Evolutionary conservation across 1,140 invertebrate species (phyloP), one percentile per base, ranked within the genome.

Genomic region (Paralvinella palmiformis): DNA sequence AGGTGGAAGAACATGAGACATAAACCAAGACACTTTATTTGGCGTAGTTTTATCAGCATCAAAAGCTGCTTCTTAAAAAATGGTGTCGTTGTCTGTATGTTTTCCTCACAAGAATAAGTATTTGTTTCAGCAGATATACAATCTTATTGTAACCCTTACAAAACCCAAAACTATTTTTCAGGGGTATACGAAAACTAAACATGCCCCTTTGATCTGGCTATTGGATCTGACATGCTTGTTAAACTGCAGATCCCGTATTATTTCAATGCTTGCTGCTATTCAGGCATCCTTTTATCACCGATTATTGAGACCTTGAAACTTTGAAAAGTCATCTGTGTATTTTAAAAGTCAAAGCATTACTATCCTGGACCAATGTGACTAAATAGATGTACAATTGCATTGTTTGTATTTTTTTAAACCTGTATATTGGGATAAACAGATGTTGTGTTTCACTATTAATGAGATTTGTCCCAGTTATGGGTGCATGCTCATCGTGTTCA

Each of bases 11-110:
- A n/a, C n/a, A n/a, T n/a, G n/a, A n/a, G n/a, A n/a, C n/a, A n/a
- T n/a, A n/a, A n/a, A n/a, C n/a, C n/a, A n/a, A 24, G 64, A 62
- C 4, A 65, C 15, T 53, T 61, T 62, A 33, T 62, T 22, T n/a
- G 55, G 58, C 13, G 13, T 65, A 20, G 53, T 45, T 62, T 65
- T 65, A 52, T 59, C 59, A 13, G 35, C 44, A 10, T 7, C 45
- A 6, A 27, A 44, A 6, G 59, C 59, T 17, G 22, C 20, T 6
- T 17, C 32, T 32, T 37, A 35, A 35, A 63, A 63, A 32, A 63
- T 63, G 7, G 61, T 53, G 41, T 66, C 50, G 41, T 57, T 58
- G 53, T 63, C 50, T n/a, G n/a, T n/a, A n/a, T 13, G 48, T 5
- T 37, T 66, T 56, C 24, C 36, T 4, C 7, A 57, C 55, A 29